Conservation (phyloP, 2,888 invertebrate genomes). For the Drosophila longiperda region DNA sequence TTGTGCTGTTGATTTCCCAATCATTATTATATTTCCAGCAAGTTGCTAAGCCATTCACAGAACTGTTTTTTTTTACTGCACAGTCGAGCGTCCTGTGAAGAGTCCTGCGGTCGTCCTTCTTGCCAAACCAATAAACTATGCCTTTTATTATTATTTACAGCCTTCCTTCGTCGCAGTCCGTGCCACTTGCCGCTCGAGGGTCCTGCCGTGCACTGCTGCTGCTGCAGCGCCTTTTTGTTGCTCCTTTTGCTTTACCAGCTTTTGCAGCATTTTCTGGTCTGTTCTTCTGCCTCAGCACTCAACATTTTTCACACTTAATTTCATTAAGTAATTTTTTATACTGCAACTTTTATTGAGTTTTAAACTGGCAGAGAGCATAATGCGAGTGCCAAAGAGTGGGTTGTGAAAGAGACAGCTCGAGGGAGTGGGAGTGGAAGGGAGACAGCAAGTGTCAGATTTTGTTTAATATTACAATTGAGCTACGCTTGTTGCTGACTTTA, state of each 20-base stretch:
- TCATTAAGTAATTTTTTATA: conserved; percentile 78
- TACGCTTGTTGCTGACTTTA: conserved; percentile 25
- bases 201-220: conserved; percentile 16
- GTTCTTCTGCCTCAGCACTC: conserved; percentile 27
- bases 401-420: background rate
- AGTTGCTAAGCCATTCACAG: conserved; percentile 59
- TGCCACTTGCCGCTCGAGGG: conserved; percentile 26
- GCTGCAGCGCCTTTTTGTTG: conserved; percentile 9
- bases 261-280: conserved; percentile 4
- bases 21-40: conserved; percentile 47
- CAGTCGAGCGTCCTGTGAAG: background rate
- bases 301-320: conserved; percentile 73
- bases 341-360: conserved; percentile 74
- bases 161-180: background rate
- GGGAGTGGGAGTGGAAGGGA: background rate
- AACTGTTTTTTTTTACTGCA: conserved; percentile 34
- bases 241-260: background rate
- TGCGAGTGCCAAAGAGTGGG: conserved; percentile 23
- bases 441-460: conserved; percentile 32
- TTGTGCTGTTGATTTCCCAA: conserved; percentile 21
- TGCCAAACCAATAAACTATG: conserved; percentile 60
- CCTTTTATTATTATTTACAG: conserved; percentile 72
- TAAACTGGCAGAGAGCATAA: conserved; percentile 61
- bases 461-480: conserved; percentile 62
- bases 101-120: conserved; percentile 13